Percentiles rank a stretch among this genome's conserved stretches.
Evolutionary conservation across 2,797 vertebrate species (phyloP).

Genomic region (Parambassis ranga): DNA sequence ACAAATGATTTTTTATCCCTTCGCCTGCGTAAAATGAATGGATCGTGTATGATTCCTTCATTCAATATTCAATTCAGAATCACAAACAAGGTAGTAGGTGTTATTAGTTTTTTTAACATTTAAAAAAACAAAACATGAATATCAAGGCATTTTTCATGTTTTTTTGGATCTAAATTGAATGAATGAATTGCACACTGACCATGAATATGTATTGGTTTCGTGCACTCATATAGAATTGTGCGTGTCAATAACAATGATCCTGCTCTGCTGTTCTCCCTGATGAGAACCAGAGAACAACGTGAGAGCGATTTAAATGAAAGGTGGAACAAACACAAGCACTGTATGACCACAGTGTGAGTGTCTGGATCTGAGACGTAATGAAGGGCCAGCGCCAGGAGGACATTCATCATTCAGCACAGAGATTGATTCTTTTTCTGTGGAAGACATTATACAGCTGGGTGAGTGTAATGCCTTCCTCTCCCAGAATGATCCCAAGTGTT

Average conservation of each 20-base stretch:
- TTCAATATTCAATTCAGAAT: no score
- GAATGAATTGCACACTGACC: no score
- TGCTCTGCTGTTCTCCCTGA: neutral
- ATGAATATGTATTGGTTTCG: no score
- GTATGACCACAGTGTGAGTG: slow-evolving; percentile 6
- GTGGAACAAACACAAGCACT: slow-evolving; percentile 31
- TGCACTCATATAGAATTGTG: no score
- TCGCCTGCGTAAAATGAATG: neutral
- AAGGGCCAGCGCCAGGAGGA: slow-evolving; percentile 6
- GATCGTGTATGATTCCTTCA: no score
- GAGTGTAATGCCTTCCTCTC: neutral
- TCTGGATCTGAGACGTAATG: slow-evolving; percentile 10
- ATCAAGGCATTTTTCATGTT: no score
- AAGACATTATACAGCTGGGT: neutral
- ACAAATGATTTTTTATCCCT: neutral
- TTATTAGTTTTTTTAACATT: no score
- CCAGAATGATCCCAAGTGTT: neutral
- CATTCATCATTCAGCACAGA: slow-evolving; percentile 9
- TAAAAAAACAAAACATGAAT: no score
- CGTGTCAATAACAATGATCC: neutral
- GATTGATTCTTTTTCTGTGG: slow-evolving; percentile 5
- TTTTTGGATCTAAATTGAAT: no score
- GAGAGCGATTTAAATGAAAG: slow-evolving; percentile 6
- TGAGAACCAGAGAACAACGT: neutral
- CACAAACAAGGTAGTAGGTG: no score